phyloP scores from a whole-genome alignment of 2,797 vertebrate species.

The Amblyraja radiata region DNA sequence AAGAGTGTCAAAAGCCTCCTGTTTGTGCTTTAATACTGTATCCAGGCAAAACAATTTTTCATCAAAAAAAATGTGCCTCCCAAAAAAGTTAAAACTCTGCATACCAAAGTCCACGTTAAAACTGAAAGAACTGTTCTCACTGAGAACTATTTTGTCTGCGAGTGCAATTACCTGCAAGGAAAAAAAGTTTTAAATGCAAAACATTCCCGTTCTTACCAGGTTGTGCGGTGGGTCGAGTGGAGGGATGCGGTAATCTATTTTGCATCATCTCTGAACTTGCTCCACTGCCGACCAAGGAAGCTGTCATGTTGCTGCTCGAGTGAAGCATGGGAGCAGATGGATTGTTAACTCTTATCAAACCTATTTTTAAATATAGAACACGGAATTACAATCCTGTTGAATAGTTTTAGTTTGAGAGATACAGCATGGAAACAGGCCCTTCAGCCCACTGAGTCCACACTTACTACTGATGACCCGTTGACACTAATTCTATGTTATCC shows the following conservation, averaged over 20 bases:
- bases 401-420: too few species aligned
- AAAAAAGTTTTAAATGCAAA: not conserved
- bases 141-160: not conserved
- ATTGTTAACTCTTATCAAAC: conserved; percentile 80
- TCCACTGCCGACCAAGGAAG: conserved; percentile 73
- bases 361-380: conserved; percentile 52
- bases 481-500: too few species aligned
- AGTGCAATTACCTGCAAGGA: not conserved
- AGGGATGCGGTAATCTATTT: conserved; percentile 64
- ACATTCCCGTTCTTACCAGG: conserved; percentile 64
- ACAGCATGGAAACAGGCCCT: too few species aligned
- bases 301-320: conserved; percentile 71
- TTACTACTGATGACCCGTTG: too few species aligned
- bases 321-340: conserved; percentile 78
- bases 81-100: too few species aligned
- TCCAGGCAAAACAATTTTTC: not conserved
- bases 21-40: too few species aligned
- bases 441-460: too few species aligned
- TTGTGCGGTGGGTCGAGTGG: conserved; percentile 68
- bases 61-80: not conserved
- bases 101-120: not conserved
- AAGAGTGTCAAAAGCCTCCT: not conserved
- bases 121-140: not conserved
- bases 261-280: conserved; percentile 82
- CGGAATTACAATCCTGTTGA: conserved; percentile 14